These are phyloP conservation scores for Micronycteris hirsuta DNA, from an alignment of 2,113 vertebrate species.

Conservation along the genomic window DNA sequence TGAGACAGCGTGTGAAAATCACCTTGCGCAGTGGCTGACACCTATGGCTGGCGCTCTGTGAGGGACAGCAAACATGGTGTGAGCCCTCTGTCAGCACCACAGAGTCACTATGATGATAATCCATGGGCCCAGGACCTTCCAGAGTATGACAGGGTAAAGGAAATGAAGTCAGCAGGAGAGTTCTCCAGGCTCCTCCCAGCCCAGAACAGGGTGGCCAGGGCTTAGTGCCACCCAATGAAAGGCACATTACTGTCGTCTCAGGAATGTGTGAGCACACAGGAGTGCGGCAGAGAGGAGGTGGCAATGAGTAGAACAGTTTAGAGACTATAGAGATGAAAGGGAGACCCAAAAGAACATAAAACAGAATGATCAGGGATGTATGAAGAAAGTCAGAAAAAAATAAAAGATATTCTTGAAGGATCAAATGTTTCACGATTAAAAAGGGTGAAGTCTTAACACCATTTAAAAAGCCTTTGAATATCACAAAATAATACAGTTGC, in stretches of 20 bases:
- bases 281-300: not conserved
- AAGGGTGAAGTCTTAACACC: not conserved
- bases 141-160: not conserved
- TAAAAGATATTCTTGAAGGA: not conserved
- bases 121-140: not conserved
- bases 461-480: not conserved
- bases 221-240: not conserved
- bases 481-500: not conserved
- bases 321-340: not conserved
- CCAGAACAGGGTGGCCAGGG: not conserved
- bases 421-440: not conserved
- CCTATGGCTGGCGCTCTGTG: fast-evolving
- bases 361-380: not conserved
- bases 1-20: not conserved
- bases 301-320: not conserved
- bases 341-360: not conserved
- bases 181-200: not conserved
- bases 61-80: not conserved
- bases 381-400: not conserved
- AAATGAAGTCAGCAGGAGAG: not conserved
- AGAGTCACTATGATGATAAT: not conserved
- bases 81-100: not conserved
- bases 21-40: fast-evolving
- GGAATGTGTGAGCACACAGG: not conserved
- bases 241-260: not conserved